Conservation (phyloP, 1,140 invertebrate genomes). For the Drosophila nigrodunni region DNA sequence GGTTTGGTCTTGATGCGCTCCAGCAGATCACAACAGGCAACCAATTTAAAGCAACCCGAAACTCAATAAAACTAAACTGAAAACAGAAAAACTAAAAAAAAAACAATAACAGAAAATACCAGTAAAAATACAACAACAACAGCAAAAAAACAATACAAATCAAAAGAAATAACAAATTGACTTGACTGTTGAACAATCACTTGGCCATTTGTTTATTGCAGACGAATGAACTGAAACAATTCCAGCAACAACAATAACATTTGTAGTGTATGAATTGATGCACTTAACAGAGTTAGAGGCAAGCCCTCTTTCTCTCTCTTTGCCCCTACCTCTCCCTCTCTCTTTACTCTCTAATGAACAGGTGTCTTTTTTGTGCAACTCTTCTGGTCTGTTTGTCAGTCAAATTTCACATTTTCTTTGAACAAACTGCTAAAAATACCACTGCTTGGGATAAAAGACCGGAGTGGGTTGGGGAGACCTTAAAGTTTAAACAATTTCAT, state of each 20-base stretch:
- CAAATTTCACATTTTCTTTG: constrained; percentile 12
- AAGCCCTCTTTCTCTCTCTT: too few relatives aligned
- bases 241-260: background rate
- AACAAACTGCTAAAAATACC: background rate
- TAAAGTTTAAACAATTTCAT: constrained; percentile 63
- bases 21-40: constrained; percentile 54
- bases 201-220: constrained; percentile 64
- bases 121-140: constrained; percentile 25
- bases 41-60: constrained; percentile 55
- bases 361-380: background rate
- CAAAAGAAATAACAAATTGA: constrained; percentile 55
- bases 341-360: constrained; percentile 6
- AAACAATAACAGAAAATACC: background rate
- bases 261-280: background rate
- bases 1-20: constrained; percentile 55
- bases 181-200: constrained; percentile 69
- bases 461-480: background rate
- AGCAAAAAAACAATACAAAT: background rate
- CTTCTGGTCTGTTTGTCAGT: background rate
- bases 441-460: too few relatives aligned
- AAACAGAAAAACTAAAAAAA: constrained; percentile 6
- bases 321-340: too few relatives aligned
- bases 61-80: constrained; percentile 35
- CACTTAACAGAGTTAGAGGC: background rate
- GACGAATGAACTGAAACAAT: constrained; percentile 65